A percentile compares a stretch with the other conserved stretches of the same genome.
These are phyloP conservation scores for Brachionus calyciflorus DNA, from an alignment of 1,140 invertebrate species.

Conservation along the genomic window DNA sequence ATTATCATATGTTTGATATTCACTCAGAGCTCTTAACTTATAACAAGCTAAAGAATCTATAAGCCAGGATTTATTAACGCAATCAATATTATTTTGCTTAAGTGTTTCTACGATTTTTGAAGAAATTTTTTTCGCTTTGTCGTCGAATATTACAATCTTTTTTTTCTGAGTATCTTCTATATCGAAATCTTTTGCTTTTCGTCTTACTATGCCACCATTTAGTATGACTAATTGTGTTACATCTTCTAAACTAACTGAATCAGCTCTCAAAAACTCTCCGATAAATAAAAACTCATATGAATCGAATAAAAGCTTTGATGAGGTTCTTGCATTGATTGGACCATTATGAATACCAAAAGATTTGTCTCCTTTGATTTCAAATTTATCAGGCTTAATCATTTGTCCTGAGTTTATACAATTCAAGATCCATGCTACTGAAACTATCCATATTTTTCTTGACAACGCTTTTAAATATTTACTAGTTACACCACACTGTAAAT, in stretches of 20 bases:
- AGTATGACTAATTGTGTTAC: conserved; percentile 1
- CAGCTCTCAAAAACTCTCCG: not conserved
- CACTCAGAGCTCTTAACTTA: not conserved
- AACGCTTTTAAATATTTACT: conserved; percentile 40
- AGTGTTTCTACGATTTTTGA: not conserved
- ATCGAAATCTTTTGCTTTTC: conserved; percentile 28
- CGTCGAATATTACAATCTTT: conserved; percentile 39
- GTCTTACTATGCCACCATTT: not conserved
- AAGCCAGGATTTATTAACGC: conserved; percentile 36
- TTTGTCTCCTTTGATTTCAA: conserved; percentile 42
- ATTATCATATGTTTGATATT: conserved; percentile 41
- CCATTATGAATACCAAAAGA: conserved; percentile 34
- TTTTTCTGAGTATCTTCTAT: not conserved
- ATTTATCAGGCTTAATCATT: conserved; percentile 14
- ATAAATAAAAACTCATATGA: conserved; percentile 35
- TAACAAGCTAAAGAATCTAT: conserved; percentile 32
- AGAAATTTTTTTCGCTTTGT: conserved; percentile 27
- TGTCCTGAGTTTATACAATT: not conserved
- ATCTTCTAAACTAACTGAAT: conserved; percentile 38
- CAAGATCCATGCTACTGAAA: conserved; percentile 33
- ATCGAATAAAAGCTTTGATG: not conserved
- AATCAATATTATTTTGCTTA: conserved; percentile 27
- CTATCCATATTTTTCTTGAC: conserved; percentile 34
- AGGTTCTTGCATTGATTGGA: not conserved
- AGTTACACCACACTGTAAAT: conserved; percentile 30